A percentile compares a stretch with the other conserved stretches of the same genome.
phyloP scores from a whole-genome alignment of 2,888 invertebrate genomes.

The Ethmia dodecea region DNA sequence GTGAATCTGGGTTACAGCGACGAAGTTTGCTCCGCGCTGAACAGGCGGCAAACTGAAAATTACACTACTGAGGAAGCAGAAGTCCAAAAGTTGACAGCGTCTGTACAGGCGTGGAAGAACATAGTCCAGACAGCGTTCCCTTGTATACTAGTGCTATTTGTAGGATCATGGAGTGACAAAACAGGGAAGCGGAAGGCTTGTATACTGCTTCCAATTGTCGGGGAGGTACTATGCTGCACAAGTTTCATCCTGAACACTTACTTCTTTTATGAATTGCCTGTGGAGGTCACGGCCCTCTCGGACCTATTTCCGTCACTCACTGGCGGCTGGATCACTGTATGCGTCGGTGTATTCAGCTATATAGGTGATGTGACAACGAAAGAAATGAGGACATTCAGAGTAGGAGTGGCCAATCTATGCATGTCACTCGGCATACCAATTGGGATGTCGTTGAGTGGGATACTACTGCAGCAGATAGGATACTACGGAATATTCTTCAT shows the following conservation, averaged over 20 bases:
- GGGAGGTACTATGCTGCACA: conserved; percentile 86
- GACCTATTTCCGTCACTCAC: conserved; percentile 76
- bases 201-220: conserved; percentile 88
- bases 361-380: conserved; percentile 79
- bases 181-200: conserved; percentile 85
- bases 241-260: conserved; percentile 88
- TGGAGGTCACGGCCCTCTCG: conserved; percentile 74
- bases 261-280: conserved; percentile 80
- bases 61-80: conserved; percentile 74
- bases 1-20: conserved; percentile 85
- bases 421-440: conserved; percentile 79
- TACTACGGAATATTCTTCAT: conserved; percentile 72
- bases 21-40: conserved; percentile 86
- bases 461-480: conserved; percentile 67
- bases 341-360: conserved; percentile 80
- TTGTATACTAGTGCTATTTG: conserved; percentile 87
- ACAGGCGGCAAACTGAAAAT: conserved; percentile 82
- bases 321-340: conserved; percentile 78
- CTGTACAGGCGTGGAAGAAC: conserved; percentile 90
- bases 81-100: conserved; percentile 84
- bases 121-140: conserved; percentile 88
- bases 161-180: conserved; percentile 88
- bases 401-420: conserved; percentile 80
- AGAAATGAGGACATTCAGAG: conserved; percentile 78
- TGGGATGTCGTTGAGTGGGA: conserved; percentile 77